Base-by-base conservation (phyloP, 2,113 vertebrate genomes). In the Hassar affinis region DNA sequence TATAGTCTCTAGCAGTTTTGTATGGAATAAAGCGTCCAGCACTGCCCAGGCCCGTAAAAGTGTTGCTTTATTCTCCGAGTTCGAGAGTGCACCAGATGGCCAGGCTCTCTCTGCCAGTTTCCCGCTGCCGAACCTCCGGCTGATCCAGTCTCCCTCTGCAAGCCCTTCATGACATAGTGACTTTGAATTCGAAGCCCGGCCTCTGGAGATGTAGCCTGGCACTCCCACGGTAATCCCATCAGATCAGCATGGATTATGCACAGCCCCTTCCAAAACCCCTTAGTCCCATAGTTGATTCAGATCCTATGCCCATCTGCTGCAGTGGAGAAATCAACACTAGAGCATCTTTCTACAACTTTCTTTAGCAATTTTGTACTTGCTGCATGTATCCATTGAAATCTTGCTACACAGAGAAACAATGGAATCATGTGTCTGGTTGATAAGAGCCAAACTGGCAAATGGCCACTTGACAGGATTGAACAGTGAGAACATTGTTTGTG, bases 211-310 rank as follows among this genome's bases (percentile, higher is more conserved):
- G 83, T 83, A 87, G 87, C 88, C 92, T 89, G 92, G 91, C 90
- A 88, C 87, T 88, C 89, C 35, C 81, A 79, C 85, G 91, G 91
- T 94, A 94, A 94, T 95, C 94, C 91, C 91, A 93, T 93, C 93
- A 93, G 93, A 95, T 94, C 93, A 93, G 88, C 86, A 30, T 74
- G 89, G 90, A 93, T 93, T 95, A 93, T 92, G 89, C 82, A 79
- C 86, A 85, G 89, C 87, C 88, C 85, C 84, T 88, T 88, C 89
- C 90, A 92, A 93, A 94, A 90, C 92, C 79, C 85, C 91, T 93
- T 92, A 93, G 47, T 85, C 88, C 79, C 87, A n/a, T n/a, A n/a
- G n/a, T n/a, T 92, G 89, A 92, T 92, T 90, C 88, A 18, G 68
- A 84, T 88, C 57, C 79, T 1, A 76, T 61, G 49, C 56, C 78